Percentiles rank a stretch among this genome's conserved stretches.
These are phyloP conservation scores for Monodelphis domestica DNA, from an alignment of 2,797 vertebrate genomes.

Conservation along the genomic window DNA sequence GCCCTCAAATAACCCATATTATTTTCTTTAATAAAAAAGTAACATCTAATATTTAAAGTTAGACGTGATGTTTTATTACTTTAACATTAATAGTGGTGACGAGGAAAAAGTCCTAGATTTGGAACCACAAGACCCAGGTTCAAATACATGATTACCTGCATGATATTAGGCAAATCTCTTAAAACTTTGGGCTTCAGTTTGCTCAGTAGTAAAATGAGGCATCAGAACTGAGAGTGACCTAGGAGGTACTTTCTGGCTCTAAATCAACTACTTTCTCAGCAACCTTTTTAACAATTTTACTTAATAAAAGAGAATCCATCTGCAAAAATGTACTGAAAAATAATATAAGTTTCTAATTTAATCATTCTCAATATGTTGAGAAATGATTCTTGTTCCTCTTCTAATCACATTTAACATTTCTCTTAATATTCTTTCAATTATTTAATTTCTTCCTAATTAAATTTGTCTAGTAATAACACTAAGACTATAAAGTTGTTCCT, in stretches of 20 bases:
- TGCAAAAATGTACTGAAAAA: not conserved
- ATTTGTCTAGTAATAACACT: not conserved
- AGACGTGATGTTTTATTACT: not conserved
- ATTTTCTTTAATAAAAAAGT: not conserved
- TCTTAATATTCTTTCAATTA: not conserved
- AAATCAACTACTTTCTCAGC: not conserved
- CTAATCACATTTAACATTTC: not conserved
- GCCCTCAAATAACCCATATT: not conserved
- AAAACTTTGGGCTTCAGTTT: not conserved
- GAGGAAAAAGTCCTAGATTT: not conserved
- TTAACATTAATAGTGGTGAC: not conserved
- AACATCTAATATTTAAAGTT: not conserved
- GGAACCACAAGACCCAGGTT: not conserved
- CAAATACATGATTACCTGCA: not conserved
- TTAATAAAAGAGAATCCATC: not conserved
- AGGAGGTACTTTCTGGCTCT: not conserved
- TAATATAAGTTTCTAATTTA: not conserved
- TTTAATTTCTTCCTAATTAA: slow-evolving; percentile 22
- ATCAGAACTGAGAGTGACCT: not conserved
- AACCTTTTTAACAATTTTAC: not conserved
- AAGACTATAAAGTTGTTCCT: not conserved
- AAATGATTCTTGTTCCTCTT: not conserved
- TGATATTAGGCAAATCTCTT: not conserved
- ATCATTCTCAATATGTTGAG: not conserved
- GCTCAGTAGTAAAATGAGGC: not conserved